Evolutionary conservation across 2,113 vertebrate species (phyloP).

Genomic region (Salvator merianae): DNA sequence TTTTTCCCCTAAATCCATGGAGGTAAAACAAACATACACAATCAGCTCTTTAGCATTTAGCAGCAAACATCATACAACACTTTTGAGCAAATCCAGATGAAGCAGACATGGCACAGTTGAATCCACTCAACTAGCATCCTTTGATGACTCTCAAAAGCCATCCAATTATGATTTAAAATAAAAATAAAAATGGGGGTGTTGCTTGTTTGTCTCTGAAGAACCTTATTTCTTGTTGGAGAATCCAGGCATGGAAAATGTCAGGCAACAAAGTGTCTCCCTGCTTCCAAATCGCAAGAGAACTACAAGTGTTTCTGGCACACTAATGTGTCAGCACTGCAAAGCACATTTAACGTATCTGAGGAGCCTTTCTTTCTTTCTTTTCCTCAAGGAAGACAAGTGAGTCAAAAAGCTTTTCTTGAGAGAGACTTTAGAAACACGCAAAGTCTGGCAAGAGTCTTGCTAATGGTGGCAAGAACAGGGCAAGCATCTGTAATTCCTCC

Average conservation of each 20-base stretch:
- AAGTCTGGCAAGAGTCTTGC: conserved; percentile 44
- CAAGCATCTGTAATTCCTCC: conserved; percentile 44
- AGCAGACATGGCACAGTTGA: neutral
- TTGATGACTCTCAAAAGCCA: too few relatives aligned
- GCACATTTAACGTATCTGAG: conserved; percentile 59
- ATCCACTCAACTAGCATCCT: too few relatives aligned
- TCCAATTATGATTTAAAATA: conserved; percentile 51
- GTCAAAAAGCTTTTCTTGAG: conserved; percentile 58
- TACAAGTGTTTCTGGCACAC: conserved; percentile 62
- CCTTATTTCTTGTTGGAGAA: conserved; percentile 52
- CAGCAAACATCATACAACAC: too few relatives aligned
- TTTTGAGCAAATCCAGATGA: neutral
- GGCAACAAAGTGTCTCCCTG: neutral
- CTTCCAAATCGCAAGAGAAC: conserved; percentile 37
- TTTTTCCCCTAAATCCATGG: too few relatives aligned
- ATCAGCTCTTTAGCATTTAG: neutral
- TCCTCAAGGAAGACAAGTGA: neutral
- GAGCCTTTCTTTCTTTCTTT: conserved; percentile 29
- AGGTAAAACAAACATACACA: too few relatives aligned
- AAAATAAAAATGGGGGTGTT: conserved; percentile 20
- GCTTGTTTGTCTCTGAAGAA: conserved; percentile 8
- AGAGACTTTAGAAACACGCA: conserved; percentile 49
- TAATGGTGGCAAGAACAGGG: conserved; percentile 29
- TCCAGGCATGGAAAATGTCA: conserved; percentile 32
- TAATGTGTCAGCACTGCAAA: conserved; percentile 59